These are phyloP conservation scores for Apteryx owenii DNA, from an alignment of 2,113 vertebrate genomes.

Conservation along the genomic window DNA sequence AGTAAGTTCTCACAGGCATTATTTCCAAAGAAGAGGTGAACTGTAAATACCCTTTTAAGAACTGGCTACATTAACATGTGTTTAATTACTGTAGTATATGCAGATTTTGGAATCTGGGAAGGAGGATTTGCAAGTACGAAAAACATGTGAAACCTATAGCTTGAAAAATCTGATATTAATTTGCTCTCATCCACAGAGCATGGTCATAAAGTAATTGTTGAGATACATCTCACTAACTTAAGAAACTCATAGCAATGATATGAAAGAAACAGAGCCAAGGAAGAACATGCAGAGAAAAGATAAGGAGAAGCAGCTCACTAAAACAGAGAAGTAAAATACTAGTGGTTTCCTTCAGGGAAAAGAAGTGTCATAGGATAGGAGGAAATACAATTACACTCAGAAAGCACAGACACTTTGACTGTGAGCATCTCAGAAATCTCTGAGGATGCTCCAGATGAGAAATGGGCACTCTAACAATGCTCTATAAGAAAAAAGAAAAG, in stretches of 20 bases:
- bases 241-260: not conserved
- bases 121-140: not conserved
- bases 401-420: not conserved
- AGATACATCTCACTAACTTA: not conserved
- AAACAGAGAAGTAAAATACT: not conserved
- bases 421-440: not conserved
- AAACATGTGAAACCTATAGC: not conserved
- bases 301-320: not conserved
- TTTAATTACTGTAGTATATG: not conserved
- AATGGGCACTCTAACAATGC: not conserved
- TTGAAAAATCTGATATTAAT: not conserved
- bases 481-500: not conserved
- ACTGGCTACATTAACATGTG: not conserved
- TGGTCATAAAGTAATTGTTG: not conserved
- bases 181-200: not conserved
- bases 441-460: not conserved
- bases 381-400: not conserved
- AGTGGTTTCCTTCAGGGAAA: not conserved
- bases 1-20: not conserved
- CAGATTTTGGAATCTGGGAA: not conserved
- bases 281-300: not conserved
- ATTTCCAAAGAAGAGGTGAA: not conserved
- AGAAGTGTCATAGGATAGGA: not conserved
- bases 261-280: not conserved
- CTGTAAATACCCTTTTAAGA: not conserved